phyloP scores from a whole-genome alignment of 2,888 invertebrate species.

The Ecdyonurus torrentis region DNA sequence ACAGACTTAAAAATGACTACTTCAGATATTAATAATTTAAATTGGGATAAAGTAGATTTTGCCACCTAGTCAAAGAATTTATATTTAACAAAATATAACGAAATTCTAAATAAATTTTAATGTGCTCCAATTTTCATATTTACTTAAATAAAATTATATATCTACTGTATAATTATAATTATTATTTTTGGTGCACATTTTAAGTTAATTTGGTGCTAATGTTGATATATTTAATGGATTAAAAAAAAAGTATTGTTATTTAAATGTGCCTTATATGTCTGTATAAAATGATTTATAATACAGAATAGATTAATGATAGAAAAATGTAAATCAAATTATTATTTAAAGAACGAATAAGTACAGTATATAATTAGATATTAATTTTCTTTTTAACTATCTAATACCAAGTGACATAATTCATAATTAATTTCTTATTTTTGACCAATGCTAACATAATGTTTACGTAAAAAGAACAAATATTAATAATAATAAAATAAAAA shows the following conservation, averaged over 20 bases:
- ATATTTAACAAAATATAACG: too few species aligned
- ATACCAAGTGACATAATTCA: not conserved
- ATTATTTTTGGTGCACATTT: not conserved
- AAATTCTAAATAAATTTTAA: too few species aligned
- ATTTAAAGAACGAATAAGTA: too few species aligned
- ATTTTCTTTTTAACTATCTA: too few species aligned
- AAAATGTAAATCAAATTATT: not conserved
- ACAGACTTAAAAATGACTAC: constrained; percentile 39
- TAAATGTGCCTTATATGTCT: not conserved
- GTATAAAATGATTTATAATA: not conserved
- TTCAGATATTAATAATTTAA: constrained; percentile 32
- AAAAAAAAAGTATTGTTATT: not conserved
- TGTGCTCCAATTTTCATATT: too few species aligned
- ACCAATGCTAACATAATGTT: too few species aligned
- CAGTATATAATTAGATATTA: not conserved
- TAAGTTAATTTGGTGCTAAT: not conserved
- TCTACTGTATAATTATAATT: not conserved
- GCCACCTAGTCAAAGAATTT: constrained; percentile 36
- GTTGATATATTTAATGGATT: too few species aligned
- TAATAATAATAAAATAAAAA: too few species aligned
- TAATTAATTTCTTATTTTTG: not conserved
- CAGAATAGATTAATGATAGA: not conserved
- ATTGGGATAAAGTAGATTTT: constrained; percentile 61
- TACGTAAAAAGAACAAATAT: too few species aligned
- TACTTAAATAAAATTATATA: not conserved